These are phyloP conservation scores for Plagodis pulveraria DNA, from an alignment of 2,888 invertebrate species.

Conservation along the genomic window DNA sequence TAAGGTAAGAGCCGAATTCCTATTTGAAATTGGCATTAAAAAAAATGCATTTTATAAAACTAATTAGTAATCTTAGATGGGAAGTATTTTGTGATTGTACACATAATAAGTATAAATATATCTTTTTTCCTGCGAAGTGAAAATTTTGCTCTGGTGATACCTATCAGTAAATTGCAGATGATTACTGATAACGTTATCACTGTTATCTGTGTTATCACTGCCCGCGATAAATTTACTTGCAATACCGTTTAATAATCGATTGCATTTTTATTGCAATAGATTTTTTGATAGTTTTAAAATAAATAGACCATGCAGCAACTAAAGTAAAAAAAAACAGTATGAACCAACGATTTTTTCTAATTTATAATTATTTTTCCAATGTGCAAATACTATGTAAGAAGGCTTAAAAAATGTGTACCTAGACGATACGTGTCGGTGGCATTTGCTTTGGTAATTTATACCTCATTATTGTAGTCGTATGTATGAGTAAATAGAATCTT, in stretches of 20 bases:
- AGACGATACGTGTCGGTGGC: slow-evolving; percentile 26
- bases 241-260: slow-evolving; percentile 14
- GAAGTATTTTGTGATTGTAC: no score
- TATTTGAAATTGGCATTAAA: no score
- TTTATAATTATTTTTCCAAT: background rate
- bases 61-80: no score
- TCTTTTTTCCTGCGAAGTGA: no score
- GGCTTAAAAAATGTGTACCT: slow-evolving; percentile 13
- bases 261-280: slow-evolving; percentile 6
- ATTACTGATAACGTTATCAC: slow-evolving; percentile 13
- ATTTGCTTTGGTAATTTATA: slow-evolving; percentile 33
- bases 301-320: no score
- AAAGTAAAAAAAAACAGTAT: no score
- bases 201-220: background rate
- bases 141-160: background rate
- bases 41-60: no score
- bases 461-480: slow-evolving; percentile 24
- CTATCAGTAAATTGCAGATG: slow-evolving; percentile 15
- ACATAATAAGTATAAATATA: no score
- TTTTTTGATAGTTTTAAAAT: background rate
- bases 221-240: slow-evolving; percentile 21
- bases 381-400: slow-evolving; percentile 14
- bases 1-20: no score
- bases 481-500: slow-evolving; percentile 31
- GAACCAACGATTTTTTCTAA: background rate